Percentiles rank a stretch among this genome's conserved stretches.
phyloP scores from a whole-genome alignment of 1,140 invertebrate genomes.

The Nilaparvata lugens region DNA sequence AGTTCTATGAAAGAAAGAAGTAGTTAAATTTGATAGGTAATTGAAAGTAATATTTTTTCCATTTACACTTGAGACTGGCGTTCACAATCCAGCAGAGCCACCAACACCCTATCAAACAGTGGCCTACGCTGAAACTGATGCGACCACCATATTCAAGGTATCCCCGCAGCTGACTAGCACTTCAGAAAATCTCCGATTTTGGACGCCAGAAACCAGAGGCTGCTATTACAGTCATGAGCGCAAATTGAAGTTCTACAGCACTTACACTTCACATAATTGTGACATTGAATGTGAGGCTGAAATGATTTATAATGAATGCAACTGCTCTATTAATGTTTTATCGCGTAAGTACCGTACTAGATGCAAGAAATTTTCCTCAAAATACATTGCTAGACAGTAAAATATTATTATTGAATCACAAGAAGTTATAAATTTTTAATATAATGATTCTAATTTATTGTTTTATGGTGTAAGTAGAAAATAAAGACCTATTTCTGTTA shows the following conservation, averaged over 20 bases:
- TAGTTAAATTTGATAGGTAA: neutral
- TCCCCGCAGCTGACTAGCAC: constrained; percentile 5
- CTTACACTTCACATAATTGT: constrained; percentile 35
- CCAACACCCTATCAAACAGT: constrained; percentile 5
- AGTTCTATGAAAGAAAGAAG: neutral
- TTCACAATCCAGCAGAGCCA: constrained; percentile 20
- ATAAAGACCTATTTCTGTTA: too few species aligned
- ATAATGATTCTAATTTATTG: too few species aligned
- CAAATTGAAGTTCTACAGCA: constrained; percentile 47
- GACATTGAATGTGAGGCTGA: constrained; percentile 34
- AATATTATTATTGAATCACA: too few species aligned
- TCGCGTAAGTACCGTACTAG: neutral
- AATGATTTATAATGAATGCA: neutral
- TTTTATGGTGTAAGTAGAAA: too few species aligned
- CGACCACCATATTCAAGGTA: constrained; percentile 3
- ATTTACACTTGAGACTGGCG: constrained; percentile 7
- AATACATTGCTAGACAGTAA: too few species aligned
- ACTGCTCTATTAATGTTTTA: neutral
- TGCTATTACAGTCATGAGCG: constrained; percentile 52
- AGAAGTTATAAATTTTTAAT: too few species aligned
- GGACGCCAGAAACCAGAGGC: constrained; percentile 15
- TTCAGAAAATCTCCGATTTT: neutral
- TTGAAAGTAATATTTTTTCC: neutral
- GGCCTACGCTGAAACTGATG: constrained; percentile 6
- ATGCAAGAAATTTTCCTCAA: too few species aligned